A percentile compares a stretch with the other conserved stretches of the same genome.
Evolutionary conservation across 1,140 invertebrate species (phyloP).

Genomic region (Calephelis nemesis): DNA sequence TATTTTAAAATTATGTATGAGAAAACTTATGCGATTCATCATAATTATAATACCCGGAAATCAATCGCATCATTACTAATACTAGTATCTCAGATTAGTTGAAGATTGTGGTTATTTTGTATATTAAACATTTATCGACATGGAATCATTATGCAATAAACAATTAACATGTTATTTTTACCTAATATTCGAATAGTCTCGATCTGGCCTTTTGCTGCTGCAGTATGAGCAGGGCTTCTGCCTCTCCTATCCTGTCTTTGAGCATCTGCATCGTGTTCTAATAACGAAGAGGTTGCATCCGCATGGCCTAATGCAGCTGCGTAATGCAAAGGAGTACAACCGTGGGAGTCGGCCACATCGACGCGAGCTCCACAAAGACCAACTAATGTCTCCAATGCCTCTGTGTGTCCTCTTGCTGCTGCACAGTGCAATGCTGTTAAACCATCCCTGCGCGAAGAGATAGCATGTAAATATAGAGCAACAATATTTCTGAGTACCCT

Average conservation of each 20-base stretch:
- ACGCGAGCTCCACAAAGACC: conserved; percentile 93
- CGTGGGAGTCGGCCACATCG: conserved; percentile 92
- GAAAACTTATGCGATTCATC: too few relatives aligned
- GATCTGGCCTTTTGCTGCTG: conserved; percentile 96
- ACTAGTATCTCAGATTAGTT: too few relatives aligned
- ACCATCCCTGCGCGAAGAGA: conserved; percentile 82
- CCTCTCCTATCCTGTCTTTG: conserved; percentile 96
- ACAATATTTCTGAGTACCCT: too few relatives aligned
- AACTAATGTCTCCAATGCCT: conserved; percentile 94
- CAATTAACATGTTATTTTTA: conserved; percentile 25
- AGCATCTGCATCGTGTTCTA: conserved; percentile 93
- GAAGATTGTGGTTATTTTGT: too few relatives aligned
- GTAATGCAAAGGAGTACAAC: conserved; percentile 97
- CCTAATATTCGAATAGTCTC: conserved; percentile 81
- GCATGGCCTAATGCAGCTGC: conserved; percentile 97
- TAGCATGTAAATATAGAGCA: background rate
- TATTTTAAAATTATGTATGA: too few relatives aligned
- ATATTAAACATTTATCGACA: too few relatives aligned
- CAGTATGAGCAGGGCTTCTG: conserved; percentile 90
- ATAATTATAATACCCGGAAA: too few relatives aligned
- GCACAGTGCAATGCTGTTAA: conserved; percentile 96
- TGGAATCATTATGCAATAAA: background rate
- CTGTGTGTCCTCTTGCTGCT: conserved; percentile 94
- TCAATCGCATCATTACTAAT: too few relatives aligned
- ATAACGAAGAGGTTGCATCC: conserved; percentile 93